Conservation (phyloP, 2,113 vertebrate genomes). For the Notothenia rossii region DNA sequence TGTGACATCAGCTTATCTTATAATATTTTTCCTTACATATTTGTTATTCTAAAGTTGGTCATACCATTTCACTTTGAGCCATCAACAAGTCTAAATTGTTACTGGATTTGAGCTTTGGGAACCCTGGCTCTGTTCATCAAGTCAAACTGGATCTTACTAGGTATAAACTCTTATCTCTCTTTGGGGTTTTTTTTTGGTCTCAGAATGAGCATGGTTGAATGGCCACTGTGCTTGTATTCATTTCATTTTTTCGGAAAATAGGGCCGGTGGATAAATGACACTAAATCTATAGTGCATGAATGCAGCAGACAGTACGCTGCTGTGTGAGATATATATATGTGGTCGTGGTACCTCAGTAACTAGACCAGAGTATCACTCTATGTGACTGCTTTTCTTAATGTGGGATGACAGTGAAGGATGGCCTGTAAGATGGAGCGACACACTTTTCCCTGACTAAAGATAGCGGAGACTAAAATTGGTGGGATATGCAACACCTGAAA, state of each 20-base stretch:
- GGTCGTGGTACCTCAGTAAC: conserved; percentile 4
- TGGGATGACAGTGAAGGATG: conserved; percentile 43
- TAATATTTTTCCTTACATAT: no score
- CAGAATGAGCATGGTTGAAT: conserved; percentile 18
- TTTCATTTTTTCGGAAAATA: conserved; percentile 12
- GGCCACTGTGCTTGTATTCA: conserved; percentile 16
- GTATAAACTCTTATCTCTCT: neutral
- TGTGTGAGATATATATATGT: conserved; percentile 1
- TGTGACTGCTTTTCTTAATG: conserved; percentile 36
- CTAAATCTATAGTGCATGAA: conserved; percentile 25
- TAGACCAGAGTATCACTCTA: neutral
- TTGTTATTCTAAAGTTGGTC: no score
- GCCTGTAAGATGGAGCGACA: conserved; percentile 40
- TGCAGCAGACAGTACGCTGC: neutral
- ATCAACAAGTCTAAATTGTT: no score
- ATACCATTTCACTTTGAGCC: no score
- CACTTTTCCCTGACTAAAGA: conserved; percentile 48
- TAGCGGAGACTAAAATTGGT: conserved; percentile 41
- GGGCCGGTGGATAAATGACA: neutral
- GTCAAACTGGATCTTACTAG: conserved; percentile 29
- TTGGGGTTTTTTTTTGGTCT: conserved; percentile 10
- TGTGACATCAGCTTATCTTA: neutral
- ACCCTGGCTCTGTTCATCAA: neutral
- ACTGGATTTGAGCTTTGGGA: no score
- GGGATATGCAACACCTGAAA: conserved; percentile 45